Percentiles rank a stretch among this genome's conserved stretches.
phyloP scores from a whole-genome alignment of 2,888 invertebrate species.

The Orchesella flavescens region DNA sequence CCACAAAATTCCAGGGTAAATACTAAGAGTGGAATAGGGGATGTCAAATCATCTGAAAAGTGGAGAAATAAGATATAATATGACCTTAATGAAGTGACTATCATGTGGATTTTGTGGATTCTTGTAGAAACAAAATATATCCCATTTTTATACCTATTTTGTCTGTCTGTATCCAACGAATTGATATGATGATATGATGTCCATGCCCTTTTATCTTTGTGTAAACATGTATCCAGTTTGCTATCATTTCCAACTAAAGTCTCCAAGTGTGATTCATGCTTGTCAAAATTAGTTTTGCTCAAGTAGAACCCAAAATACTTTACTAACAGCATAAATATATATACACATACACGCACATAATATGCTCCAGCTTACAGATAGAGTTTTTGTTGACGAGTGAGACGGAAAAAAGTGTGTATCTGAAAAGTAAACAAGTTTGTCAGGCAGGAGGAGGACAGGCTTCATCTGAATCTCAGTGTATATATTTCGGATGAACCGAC shows the following conservation, averaged over 20 bases:
- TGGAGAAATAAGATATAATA: background rate
- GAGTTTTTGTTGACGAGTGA: background rate
- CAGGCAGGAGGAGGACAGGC: too few relatives aligned
- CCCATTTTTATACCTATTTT: background rate
- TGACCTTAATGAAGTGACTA: slow-evolving; percentile 12
- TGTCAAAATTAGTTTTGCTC: background rate
- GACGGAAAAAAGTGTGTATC: slow-evolving; percentile 1
- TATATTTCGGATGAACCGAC: too few relatives aligned
- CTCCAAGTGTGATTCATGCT: slow-evolving; percentile 3
- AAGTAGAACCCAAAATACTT: background rate
- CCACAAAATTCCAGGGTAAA: slow-evolving; percentile 7
- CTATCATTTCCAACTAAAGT: background rate
- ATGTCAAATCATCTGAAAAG: background rate
- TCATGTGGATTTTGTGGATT: slow-evolving; percentile 1
- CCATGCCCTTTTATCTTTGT: too few relatives aligned
- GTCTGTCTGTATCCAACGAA: too few relatives aligned
- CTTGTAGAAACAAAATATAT: background rate
- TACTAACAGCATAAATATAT: too few relatives aligned
- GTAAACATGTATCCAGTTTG: too few relatives aligned
- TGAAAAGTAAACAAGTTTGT: background rate
- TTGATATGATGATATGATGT: too few relatives aligned
- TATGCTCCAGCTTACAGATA: too few relatives aligned
- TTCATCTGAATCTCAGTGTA: too few relatives aligned
- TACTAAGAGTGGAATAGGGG: background rate
- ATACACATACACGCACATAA: too few relatives aligned